phyloP scores from a whole-genome alignment of 2,888 invertebrate genomes.

The Eristalis pertinax region DNA sequence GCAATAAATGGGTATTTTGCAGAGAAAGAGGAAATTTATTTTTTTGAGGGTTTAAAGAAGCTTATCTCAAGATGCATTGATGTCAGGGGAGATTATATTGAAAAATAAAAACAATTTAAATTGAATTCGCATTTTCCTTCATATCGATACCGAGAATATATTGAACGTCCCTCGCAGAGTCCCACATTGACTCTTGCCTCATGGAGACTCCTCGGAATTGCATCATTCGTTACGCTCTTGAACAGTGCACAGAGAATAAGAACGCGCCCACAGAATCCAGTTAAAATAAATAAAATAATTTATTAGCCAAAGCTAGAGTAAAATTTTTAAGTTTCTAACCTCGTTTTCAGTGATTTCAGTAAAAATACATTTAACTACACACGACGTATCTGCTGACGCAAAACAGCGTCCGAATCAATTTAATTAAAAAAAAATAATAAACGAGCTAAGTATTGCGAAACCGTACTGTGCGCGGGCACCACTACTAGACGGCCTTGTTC shows the following conservation, averaged over 20 bases:
- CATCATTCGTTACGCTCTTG: too few species aligned
- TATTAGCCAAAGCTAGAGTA: constrained; percentile 44
- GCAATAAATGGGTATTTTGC: too few species aligned
- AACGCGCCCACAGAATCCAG: neutral
- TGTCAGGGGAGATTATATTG: too few species aligned
- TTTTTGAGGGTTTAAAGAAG: too few species aligned
- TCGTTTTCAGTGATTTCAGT: neutral
- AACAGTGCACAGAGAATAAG: neutral
- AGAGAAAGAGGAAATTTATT: too few species aligned
- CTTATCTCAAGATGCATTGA: too few species aligned
- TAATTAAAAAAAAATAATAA: neutral
- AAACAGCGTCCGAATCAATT: constrained; percentile 8
- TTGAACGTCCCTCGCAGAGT: too few species aligned
- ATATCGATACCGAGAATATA: too few species aligned
- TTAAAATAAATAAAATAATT: constrained; percentile 63
- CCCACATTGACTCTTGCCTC: too few species aligned
- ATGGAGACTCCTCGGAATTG: too few species aligned
- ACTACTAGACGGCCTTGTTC: constrained; percentile 20
- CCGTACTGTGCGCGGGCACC: neutral
- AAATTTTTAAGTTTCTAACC: constrained; percentile 19
- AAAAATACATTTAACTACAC: constrained; percentile 33
- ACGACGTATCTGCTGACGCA: constrained; percentile 13
- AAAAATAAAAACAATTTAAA: too few species aligned
- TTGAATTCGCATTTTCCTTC: too few species aligned
- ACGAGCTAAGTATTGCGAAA: constrained; percentile 35